Evolutionary conservation across 2,888 invertebrate species (phyloP), one percentile per base, ranked within the genome.

Genomic region (Therioaphis trifolii): DNA sequence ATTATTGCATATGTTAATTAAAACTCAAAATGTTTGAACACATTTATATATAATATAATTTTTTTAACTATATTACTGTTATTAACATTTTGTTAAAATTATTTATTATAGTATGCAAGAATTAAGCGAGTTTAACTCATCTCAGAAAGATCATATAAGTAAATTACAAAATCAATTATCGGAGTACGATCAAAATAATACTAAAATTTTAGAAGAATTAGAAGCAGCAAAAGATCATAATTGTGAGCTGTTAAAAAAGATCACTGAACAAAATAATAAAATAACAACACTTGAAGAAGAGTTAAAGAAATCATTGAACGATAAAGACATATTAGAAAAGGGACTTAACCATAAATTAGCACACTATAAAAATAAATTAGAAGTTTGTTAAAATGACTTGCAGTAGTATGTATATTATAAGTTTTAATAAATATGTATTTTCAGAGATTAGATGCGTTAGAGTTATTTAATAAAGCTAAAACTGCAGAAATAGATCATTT

Each of bases 401-500:
- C 2, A 75, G 58, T 58, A 63, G 27, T 27, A 49, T 78, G 12
- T 52, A 40, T 35, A 5, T 35, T 5, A 35, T 35, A 35, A 5
- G 35, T 35, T 35, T 35, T 7, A 5, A 7, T 35, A n/a, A n/a
- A 35, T 35, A 35, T 35, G 3, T 35, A 35, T 35, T 72, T 71
- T 40, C 35, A 82, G 82, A 82, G 82, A 40, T 74, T 74, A n/a
- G 72, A 74, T 49, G 35, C 80, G 27, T 72, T 82, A 72, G 80
- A 82, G 55, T 72, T 82, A 63, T 72, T 82, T 63, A 82, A 82
- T 49, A 82, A 35, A 72, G 72, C 80, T 0, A 61, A 72, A 27
- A 63, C 80, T 71, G 61, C 80, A 49, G 80, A 82, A 72, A 82
- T 82, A 61, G 80, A 82, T 18, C 61, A 82, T 63, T 82, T 82